A percentile compares a stretch with the other conserved stretches of the same genome.
Evolutionary conservation across 2,113 vertebrate species (phyloP).

Genomic region (Erpornis zantholeuca): DNA sequence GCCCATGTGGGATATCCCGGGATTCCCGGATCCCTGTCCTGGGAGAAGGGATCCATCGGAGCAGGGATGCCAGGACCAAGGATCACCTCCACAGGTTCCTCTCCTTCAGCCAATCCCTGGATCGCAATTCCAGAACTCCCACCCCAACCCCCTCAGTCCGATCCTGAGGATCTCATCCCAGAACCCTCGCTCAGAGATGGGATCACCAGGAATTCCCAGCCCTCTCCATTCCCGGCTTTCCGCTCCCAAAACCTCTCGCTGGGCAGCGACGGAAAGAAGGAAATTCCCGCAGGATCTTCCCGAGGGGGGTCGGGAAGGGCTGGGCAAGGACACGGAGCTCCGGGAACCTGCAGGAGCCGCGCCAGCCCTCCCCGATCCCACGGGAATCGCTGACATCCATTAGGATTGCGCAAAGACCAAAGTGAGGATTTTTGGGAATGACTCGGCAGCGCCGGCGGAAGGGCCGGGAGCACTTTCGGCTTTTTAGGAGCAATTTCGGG

Average conservation of each 20-base stretch:
- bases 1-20: rapidly evolving
- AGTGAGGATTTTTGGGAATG: neutral
- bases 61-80: neutral
- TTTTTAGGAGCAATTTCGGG: neutral
- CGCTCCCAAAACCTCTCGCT: neutral
- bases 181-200: rapidly evolving
- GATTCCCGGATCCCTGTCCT: no score
- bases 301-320: rapidly evolving
- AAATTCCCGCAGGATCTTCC: neutral
- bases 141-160: rapidly evolving
- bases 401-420: neutral
- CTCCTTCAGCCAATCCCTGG: neutral
- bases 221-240: rapidly evolving
- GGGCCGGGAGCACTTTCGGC: neutral
- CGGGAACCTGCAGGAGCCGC: no score
- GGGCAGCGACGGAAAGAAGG: rapidly evolving
- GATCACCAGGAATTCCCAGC: neutral
- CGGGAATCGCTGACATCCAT: neutral
- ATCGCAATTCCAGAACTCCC: neutral
- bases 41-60: neutral
- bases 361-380: neutral
- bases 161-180: neutral
- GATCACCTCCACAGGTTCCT: neutral
- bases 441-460: neutral
- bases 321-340: neutral